Base-by-base conservation (phyloP, 2,113 vertebrate species). In the Mola mola region DNA sequence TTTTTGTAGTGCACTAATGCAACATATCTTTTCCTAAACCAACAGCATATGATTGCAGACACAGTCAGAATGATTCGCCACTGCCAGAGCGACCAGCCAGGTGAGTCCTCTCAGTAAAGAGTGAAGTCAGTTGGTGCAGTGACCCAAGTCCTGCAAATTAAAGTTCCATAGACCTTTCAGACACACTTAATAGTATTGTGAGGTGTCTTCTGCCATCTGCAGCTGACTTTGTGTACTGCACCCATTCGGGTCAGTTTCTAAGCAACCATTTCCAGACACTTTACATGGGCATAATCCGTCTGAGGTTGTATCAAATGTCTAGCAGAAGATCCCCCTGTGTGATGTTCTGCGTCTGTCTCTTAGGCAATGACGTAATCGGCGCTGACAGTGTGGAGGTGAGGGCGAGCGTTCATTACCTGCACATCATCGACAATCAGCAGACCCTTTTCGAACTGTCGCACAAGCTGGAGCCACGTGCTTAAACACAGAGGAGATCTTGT, bases 381-480 rank as follows among this genome's bases (percentile, higher is more conserved):
- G 96, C 93, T 55, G 96, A 98, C 72, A 95, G 95, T 40, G 92
- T 91, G 0, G 97, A 99, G 71, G 87, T 97, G 83, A 94, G 93
- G 78, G 88, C 94, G 55, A 96, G 94, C 2, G 75, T 96, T 21
- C 93, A 95, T 66, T 93, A 96, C 85, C 90, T 99, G 76, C 95
- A 95, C 15, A 93, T 99, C 84, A 99, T 98, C 2, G 97, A 99
- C 92, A 98, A 94, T 95, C 97, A 99, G 87, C 96, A 98, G 89
- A 95, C 94, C 64, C 93, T 99, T 33, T 99, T 98, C 4, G 94
- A 98, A 82, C 94, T 99, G 47, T 99, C 97, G 0, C 96, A 98
- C 91, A 93, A 95, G 90, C 95, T 99, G 75, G 96, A 99, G 91
- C 97, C 97, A 0, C 91, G 96, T 8, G 91, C 66, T n/a, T 98